phyloP scores from a whole-genome alignment of 2,797 vertebrate genomes.

The Bufotes viridis region DNA sequence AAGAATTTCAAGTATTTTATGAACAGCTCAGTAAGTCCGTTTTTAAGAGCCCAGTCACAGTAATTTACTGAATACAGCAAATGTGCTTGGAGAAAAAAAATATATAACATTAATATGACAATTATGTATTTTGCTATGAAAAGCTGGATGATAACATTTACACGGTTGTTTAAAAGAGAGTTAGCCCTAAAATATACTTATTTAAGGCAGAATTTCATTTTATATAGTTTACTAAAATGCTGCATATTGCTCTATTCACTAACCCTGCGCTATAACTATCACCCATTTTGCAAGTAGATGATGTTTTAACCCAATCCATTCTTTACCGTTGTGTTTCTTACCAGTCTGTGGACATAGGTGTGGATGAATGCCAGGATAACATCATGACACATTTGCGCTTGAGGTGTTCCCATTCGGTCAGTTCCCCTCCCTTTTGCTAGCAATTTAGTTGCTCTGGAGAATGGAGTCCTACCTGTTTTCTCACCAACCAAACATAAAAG shows the following conservation, averaged over 20 bases:
- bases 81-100: conserved; percentile 43
- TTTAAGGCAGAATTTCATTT: neutral
- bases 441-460: neutral
- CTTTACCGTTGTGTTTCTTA: no score
- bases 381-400: neutral
- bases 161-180: conserved; percentile 12
- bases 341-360: no score
- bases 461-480: neutral
- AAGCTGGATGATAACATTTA: neutral
- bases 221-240: no score
- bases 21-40: conserved; percentile 43
- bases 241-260: neutral
- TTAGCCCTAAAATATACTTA: neutral
- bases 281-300: neutral
- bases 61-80: conserved; percentile 35
- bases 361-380: no score
- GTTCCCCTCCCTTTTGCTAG: neutral
- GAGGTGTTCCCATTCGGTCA: neutral
- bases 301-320: neutral
- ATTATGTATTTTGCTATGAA: conserved; percentile 35
- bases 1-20: conserved; percentile 42
- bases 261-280: neutral
- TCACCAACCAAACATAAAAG: neutral
- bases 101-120: conserved; percentile 26
- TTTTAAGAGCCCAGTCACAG: conserved; percentile 28